Evolutionary conservation across 2,888 invertebrate species (phyloP).

Genomic region (Zele albiditarsus): DNA sequence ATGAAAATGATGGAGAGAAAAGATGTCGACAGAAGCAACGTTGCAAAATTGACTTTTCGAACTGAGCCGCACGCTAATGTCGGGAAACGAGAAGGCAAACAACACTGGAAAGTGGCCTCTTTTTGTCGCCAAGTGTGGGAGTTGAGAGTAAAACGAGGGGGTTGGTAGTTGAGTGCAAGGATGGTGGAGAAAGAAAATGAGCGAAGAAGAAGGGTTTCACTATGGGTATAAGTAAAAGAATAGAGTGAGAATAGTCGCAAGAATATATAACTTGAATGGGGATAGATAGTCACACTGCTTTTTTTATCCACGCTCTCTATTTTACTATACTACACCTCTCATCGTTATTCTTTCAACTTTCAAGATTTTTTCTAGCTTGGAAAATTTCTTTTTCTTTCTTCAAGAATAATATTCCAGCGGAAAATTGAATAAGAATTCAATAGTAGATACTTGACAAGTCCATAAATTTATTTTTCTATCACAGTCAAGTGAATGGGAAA

Average conservation of each 20-base stretch:
- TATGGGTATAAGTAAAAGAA: background rate
- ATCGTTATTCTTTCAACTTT: slow-evolving; percentile 2
- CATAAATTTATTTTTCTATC: background rate
- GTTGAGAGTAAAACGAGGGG: background rate
- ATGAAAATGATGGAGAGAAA: background rate
- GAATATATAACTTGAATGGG: background rate
- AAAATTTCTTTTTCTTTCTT: background rate
- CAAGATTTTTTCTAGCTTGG: background rate
- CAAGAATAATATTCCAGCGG: background rate
- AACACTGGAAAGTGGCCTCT: slow-evolving; percentile 30
- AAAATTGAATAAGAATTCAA: background rate
- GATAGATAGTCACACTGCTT: background rate
- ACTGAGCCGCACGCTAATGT: slow-evolving; percentile 35
- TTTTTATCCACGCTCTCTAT: background rate
- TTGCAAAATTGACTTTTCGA: slow-evolving; percentile 44
- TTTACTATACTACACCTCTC: background rate
- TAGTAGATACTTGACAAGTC: background rate
- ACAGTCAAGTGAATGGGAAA: background rate
- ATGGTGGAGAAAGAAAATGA: background rate
- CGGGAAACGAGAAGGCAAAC: slow-evolving; percentile 36
- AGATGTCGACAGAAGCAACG: background rate
- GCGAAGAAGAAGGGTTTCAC: background rate
- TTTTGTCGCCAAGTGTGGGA: background rate
- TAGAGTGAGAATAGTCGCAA: background rate
- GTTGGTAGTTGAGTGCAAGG: background rate